Base-by-base conservation (phyloP, 1,140 invertebrate genomes). In the Daktulosphaira vitifoliae region DNA sequence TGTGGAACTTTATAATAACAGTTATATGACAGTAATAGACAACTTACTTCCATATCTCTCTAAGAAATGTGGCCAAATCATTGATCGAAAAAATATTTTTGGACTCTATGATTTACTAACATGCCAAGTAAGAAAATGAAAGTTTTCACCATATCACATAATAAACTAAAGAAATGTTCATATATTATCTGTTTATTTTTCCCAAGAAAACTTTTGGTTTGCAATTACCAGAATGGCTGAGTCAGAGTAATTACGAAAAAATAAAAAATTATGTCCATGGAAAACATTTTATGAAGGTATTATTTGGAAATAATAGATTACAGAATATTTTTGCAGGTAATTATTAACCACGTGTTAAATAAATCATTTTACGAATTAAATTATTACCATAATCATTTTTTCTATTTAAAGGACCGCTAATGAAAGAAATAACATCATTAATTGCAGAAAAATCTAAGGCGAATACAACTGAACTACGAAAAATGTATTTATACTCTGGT, bases 401-500 rank as follows among this genome's bases (percentile, higher is more conserved):
- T 2, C 42, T 33, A 33, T 33, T 33, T 33, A 33, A 33, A 62
- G 56, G 42, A 22, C 42, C 56, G 8, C 3, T 62, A 18, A 3
- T 62, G 20, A 29, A 48, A 15, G 56, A 62, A 62, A 62, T 62
- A 9, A 25, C n/a, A n/a, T 48, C 15, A 2, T 20, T 0, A 8
- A 48, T 62, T 23, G 23, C 18, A 62, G 29, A 26, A 2, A 4
- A 3, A 18, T 48, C 4, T 46, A 62, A 46, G 0, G 26, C 29
- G 26, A 48, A 11, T 33, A 33, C 29, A 5, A 6, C 29, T 33
- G 15, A 23, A 26, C 16, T n/a, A 33, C 26, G 56, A 29, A 62
- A 62, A 44, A 62, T 62, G 39, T 15, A 62, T 29, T 25, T 62
- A 20, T 62, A 62, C 46, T 26, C 56, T 1, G 56, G 56, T 6